Conservation (phyloP, 2,888 invertebrate genomes). For the Eucera pruinosa region DNA sequence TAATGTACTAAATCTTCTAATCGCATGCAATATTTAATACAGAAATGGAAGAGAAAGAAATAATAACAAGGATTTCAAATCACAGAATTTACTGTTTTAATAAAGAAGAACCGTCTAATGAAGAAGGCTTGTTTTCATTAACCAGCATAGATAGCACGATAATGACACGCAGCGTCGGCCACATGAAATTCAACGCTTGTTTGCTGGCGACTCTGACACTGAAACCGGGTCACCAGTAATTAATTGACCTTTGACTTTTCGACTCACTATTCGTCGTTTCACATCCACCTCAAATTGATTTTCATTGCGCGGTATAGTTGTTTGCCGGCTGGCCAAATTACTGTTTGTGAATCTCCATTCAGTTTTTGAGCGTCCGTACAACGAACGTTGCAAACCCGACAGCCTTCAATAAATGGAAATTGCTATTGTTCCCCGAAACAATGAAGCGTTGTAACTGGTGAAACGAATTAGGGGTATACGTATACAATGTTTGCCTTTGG, state of each 20-base stretch:
- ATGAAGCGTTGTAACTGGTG: neutral
- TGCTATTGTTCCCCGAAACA: neutral
- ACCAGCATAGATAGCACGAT: conserved; percentile 12
- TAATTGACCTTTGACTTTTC: conserved; percentile 70
- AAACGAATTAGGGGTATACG: neutral
- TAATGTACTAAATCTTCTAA: neutral
- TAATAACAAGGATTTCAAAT: neutral
- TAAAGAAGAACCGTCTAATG: conserved; percentile 17
- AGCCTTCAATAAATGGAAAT: conserved; percentile 9
- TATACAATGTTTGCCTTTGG: too few species aligned
- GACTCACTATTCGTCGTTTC: conserved; percentile 35
- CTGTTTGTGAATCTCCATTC: conserved; percentile 22
- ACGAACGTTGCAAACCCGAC: conserved; percentile 6
- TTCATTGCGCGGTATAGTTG: conserved; percentile 37
- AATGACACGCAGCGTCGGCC: conserved; percentile 16
- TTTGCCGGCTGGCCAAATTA: conserved; percentile 29
- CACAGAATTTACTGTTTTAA: neutral
- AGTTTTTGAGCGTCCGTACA: neutral
- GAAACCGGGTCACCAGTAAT: conserved; percentile 60
- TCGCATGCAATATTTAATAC: neutral
- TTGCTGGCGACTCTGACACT: conserved; percentile 27
- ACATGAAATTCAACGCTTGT: conserved; percentile 41
- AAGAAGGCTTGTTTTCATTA: conserved; percentile 21
- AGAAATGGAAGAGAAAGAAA: neutral
- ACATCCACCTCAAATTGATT: conserved; percentile 50